These are phyloP conservation scores for Cranoglanis bouderius DNA, from an alignment of 2,113 vertebrate genomes.

Conservation along the genomic window DNA sequence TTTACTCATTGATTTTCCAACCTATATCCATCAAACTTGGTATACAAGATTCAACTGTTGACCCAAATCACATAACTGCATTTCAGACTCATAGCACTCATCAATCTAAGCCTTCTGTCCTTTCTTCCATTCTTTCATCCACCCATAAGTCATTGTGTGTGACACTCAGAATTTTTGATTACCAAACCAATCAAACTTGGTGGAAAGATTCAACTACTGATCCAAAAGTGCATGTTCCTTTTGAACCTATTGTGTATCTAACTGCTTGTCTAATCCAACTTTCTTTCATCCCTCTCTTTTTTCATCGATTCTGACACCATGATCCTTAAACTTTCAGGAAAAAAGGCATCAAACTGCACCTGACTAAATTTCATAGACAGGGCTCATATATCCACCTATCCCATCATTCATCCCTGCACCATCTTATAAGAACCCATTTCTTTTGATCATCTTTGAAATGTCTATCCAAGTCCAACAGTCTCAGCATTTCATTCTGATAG, in stretches of 20 bases:
- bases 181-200: not conserved
- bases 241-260: not conserved
- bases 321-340: not conserved
- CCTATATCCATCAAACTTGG: not conserved
- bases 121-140: not conserved
- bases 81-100: not conserved
- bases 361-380: not conserved
- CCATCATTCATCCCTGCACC: not conserved
- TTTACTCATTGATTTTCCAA: not conserved
- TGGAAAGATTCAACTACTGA: not conserved
- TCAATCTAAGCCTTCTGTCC: not conserved
- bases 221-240: not conserved
- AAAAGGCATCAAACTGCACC: not conserved
- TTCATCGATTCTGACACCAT: not conserved
- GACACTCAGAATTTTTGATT: not conserved
- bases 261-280: constrained; percentile 1
- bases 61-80: not conserved
- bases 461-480: not conserved
- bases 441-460: not conserved
- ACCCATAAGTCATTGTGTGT: not conserved
- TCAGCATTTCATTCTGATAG: not conserved
- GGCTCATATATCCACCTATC: not conserved
- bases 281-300: not conserved
- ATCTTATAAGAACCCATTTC: not conserved
- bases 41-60: constrained; percentile 10